These are phyloP conservation scores for Etia nguti DNA, from an alignment of 2,113 vertebrate genomes.

Conservation along the genomic window DNA sequence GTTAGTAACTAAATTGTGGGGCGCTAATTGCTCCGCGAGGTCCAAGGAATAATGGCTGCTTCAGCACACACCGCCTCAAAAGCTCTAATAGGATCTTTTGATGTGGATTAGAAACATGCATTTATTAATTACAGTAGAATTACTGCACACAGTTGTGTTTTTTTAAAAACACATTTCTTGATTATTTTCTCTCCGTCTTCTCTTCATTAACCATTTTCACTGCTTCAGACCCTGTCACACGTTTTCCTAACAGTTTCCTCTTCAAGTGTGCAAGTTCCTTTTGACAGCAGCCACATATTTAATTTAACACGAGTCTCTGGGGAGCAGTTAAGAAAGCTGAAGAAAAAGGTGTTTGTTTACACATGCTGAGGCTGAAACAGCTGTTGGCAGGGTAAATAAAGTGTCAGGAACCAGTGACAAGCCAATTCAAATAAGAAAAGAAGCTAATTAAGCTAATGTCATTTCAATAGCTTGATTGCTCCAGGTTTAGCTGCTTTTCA, in stretches of 20 bases:
- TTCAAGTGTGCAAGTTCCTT: neutral
- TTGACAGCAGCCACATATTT: conserved; percentile 15
- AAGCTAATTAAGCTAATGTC: neutral
- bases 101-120: conserved; percentile 7
- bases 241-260: neutral
- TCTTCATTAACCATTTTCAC: neutral
- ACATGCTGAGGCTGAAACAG: neutral
- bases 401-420: conserved; percentile 1
- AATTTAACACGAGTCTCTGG: conserved; percentile 2
- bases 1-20: neutral
- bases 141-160: neutral
- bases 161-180: neutral
- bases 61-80: neutral
- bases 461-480: neutral
- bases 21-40: conserved; percentile 37
- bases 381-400: conserved; percentile 9
- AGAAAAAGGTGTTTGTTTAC: conserved; percentile 15
- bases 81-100: neutral
- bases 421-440: neutral
- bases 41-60: conserved; percentile 16
- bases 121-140: neutral
- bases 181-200: neutral
- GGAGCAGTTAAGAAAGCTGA: neutral
- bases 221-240: neutral
- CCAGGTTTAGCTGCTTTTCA: neutral